Evolutionary conservation across 2,888 invertebrate genomes (phyloP).

Genomic region (Tenthredo mesomela): DNA sequence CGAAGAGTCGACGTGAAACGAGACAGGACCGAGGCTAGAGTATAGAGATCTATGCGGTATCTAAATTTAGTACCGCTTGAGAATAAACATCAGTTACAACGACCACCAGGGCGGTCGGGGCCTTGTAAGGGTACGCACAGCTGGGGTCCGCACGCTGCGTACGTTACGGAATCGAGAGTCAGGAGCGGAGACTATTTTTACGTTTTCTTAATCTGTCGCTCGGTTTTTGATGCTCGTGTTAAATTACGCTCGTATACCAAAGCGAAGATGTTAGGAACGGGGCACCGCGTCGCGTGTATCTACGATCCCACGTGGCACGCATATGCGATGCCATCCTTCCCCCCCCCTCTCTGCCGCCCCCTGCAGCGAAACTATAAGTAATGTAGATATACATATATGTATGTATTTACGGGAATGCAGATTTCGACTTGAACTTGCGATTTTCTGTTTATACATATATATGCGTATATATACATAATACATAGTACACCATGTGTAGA

Average conservation of each 20-base stretch:
- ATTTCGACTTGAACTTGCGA: conserved; percentile 31
- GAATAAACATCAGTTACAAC: conserved; percentile 55
- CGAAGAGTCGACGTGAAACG: background rate
- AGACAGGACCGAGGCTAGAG: conserved; percentile 41
- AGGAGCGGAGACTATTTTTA: conserved; percentile 65
- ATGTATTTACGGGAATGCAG: background rate
- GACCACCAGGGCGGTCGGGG: conserved; percentile 60
- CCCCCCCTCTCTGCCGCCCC: background rate
- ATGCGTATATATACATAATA: background rate
- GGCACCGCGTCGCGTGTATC: conserved; percentile 23
- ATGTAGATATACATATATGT: background rate
- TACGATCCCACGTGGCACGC: conserved; percentile 19
- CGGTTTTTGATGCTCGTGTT: conserved; percentile 63
- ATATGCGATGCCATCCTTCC: background rate
- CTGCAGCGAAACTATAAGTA: conserved; percentile 14
- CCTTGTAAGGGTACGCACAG: conserved; percentile 68
- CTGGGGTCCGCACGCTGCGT: conserved; percentile 60
- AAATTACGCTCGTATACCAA: conserved; percentile 51
- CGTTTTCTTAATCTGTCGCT: conserved; percentile 68
- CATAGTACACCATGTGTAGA: background rate
- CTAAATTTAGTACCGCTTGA: conserved; percentile 53
- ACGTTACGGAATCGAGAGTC: conserved; percentile 58
- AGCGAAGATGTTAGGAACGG: conserved; percentile 21
- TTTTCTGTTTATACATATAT: background rate
- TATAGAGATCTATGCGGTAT: conserved; percentile 31